Percentiles rank a stretch among this genome's conserved stretches.
These are phyloP conservation scores for Panthera tigris DNA, from an alignment of 2,113 vertebrate genomes.

Conservation along the genomic window DNA sequence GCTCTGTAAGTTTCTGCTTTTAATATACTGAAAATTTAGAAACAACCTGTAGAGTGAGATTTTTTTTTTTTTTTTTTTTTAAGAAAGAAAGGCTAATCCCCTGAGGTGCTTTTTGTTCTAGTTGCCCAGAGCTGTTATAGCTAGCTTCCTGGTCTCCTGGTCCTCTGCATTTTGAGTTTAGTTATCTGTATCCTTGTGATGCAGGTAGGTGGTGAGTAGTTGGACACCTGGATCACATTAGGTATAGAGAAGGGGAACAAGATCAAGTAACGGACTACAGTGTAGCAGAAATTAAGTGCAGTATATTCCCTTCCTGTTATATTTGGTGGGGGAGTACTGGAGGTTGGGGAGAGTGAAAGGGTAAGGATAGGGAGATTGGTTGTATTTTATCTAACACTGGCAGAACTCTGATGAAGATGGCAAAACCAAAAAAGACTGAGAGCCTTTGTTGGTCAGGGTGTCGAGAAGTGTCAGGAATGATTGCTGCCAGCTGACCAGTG, in stretches of 20 bases:
- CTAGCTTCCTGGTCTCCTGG: neutral
- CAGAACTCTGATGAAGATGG: neutral
- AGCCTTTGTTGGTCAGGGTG: neutral
- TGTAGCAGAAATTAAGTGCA: neutral
- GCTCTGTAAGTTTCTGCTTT: neutral
- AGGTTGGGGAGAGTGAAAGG: neutral
- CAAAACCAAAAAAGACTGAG: neutral
- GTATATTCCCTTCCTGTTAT: neutral
- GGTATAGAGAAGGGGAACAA: neutral
- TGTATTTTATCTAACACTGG: neutral
- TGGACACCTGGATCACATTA: neutral
- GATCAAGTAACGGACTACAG: neutral
- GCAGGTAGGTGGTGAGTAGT: neutral
- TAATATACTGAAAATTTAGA: neutral
- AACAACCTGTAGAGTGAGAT: neutral
- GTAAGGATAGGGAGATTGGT: neutral
- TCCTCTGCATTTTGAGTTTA: neutral
- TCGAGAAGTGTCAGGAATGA: neutral
- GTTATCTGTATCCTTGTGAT: neutral
- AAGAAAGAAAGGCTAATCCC: neutral
- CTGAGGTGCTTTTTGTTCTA: neutral
- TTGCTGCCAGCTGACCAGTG: neutral
- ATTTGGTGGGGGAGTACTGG: neutral
- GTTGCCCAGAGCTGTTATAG: neutral
- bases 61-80: neutral